Evolutionary conservation across 2,797 vertebrate genomes (phyloP), one percentile per base, ranked within the genome.

Genomic region (Sylvia borin): DNA sequence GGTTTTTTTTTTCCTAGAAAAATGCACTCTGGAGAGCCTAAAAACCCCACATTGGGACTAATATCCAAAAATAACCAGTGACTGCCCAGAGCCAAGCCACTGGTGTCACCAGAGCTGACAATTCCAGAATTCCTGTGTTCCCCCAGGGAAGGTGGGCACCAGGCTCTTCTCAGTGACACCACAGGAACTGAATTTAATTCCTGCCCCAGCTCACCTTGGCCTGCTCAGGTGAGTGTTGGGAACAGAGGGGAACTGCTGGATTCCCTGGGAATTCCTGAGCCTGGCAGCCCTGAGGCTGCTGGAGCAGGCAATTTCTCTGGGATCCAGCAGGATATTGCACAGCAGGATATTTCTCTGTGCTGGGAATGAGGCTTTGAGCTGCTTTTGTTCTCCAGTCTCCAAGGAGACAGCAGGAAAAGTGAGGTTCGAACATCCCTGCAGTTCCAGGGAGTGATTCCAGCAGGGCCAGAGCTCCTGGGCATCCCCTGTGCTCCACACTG

Each of bases 101-200:
- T 20, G 65, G 47, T 31, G 66, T 10, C 55, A 26, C 43, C 57
- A 40, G 29, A 27, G 11, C 51, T 40, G 51, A 3, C 22, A 31
- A 31, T 34, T 51, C 66, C 79, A 54, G 7, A 72, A 72, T 38
- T 47, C 40, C 48, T 6, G 16, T 2, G 7, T 58, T 53, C n/a
- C 48, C 57, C 47, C 27, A 6, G 67, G 79, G 38, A 25, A 36
- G 34, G 32, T 11, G 55, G 22, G 58, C 18, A 21, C 43, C 57
- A 27, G 57, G 66, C 55, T 51, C 10, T 7, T 13, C 55, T 16
- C 77, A 17, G 34, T 68, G 43, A 3, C 54, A 29, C 38, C 55
- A 31, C 45, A 17, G 4, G 40, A 2, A 4, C 0, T 22, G 18
- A 38, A 45, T 8, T n/a, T 2, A 26, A 8, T 10, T 8, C 27